Evolutionary conservation across 2,888 invertebrate genomes (phyloP).

Genomic region (Tubulanus polymorphus): DNA sequence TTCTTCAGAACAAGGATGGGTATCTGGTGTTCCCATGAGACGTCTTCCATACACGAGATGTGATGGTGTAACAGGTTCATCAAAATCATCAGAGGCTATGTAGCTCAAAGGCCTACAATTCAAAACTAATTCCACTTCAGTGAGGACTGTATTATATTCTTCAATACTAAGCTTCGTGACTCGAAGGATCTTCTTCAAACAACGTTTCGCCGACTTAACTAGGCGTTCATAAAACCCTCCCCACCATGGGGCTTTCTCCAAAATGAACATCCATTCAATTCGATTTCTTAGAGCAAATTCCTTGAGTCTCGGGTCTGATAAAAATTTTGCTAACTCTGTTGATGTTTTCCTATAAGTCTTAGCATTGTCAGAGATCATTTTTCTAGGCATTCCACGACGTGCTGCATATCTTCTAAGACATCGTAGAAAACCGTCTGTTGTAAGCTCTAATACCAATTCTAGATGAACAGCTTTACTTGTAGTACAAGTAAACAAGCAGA

Average conservation of each 20-base stretch:
- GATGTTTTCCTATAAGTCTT: conserved; percentile 1
- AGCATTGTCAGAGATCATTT: conserved; percentile 4
- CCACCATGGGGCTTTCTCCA: background rate
- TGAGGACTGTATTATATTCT: background rate
- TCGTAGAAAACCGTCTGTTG: background rate
- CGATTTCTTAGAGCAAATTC: too few relatives aligned
- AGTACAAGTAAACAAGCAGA: conserved; percentile 2
- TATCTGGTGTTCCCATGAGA: background rate
- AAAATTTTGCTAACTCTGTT: background rate
- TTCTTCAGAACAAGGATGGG: too few relatives aligned
- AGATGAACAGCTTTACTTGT: background rate
- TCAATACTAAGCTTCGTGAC: background rate
- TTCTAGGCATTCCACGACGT: background rate
- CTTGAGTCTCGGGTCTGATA: too few relatives aligned
- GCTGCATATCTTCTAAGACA: background rate
- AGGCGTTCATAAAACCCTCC: background rate
- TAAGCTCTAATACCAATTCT: background rate
- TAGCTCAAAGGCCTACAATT: background rate
- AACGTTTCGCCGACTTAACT: background rate
- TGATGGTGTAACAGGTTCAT: background rate
- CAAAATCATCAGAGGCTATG: background rate
- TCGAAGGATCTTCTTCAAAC: background rate
- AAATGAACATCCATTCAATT: background rate
- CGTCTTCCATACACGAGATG: background rate
- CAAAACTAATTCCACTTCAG: background rate